Conservation (phyloP, 2,113 vertebrate genomes). For the Neolamprologus variostigma region DNA sequence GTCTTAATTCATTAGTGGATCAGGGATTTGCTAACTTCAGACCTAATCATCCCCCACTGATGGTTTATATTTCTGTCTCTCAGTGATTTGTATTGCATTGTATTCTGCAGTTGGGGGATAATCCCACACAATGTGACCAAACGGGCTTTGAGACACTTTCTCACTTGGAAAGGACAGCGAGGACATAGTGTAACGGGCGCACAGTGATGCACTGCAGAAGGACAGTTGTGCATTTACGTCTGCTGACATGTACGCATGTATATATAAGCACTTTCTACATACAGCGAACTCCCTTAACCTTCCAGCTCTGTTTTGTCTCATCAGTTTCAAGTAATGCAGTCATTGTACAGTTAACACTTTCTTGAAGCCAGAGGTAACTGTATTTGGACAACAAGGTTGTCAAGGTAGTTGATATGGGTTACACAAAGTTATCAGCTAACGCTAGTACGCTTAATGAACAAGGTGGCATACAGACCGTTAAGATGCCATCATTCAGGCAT, state of each 20-base stretch:
- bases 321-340: background rate
- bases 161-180: conserved; percentile 37
- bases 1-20: conserved; percentile 65
- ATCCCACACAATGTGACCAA: conserved; percentile 59
- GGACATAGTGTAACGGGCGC: conserved; percentile 6
- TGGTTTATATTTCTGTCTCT: conserved; percentile 48
- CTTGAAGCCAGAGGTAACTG: background rate
- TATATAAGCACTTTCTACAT: background rate
- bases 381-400: background rate
- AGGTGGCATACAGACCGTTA: background rate
- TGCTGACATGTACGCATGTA: background rate
- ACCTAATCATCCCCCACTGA: conserved; percentile 51
- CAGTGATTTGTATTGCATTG: conserved; percentile 48
- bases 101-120: conserved; percentile 42
- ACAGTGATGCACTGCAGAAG: background rate
- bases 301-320: background rate
- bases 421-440: accelerated
- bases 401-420: too few relatives aligned
- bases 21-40: conserved; percentile 59
- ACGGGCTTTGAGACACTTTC: conserved; percentile 24
- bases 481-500: background rate
- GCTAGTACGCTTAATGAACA: background rate
- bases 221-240: background rate
- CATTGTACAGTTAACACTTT: background rate
- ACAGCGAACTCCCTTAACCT: background rate